A percentile compares a stretch with the other conserved stretches of the same genome.
Evolutionary conservation across 2,797 vertebrate genomes (phyloP).

Genomic region (Cyprinodon diabolis): DNA sequence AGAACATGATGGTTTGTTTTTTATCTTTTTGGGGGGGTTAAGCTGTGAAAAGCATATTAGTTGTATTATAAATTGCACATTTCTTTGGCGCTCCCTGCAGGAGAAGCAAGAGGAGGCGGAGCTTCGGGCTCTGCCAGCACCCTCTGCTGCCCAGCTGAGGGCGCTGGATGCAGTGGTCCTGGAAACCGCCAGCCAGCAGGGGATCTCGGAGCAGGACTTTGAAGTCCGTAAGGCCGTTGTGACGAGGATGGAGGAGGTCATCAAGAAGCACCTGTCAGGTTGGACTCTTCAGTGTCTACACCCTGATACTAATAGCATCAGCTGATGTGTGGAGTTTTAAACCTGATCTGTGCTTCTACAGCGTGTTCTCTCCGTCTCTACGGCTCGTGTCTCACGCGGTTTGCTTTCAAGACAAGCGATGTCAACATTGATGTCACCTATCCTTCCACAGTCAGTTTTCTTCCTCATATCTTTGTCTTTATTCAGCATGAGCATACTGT

Average conservation of each 20-base stretch:
- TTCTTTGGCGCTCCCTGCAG: conserved; percentile 63
- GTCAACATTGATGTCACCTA: conserved; percentile 95
- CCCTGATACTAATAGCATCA: neutral
- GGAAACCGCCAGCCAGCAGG: conserved; percentile 85
- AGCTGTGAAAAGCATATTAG: neutral
- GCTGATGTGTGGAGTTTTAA: neutral
- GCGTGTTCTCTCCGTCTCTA: conserved; percentile 93
- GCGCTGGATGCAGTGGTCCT: conserved; percentile 87
- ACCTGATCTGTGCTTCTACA: conserved; percentile 63
- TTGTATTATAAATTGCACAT: neutral
- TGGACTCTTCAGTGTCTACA: conserved; percentile 15
- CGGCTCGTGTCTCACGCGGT: conserved; percentile 93
- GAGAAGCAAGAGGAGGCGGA: conserved; percentile 98
- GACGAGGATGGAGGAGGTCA: conserved; percentile 88
- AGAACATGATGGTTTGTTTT: conserved; percentile 88
- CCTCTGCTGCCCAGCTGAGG: conserved; percentile 86
- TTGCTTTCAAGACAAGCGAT: conserved; percentile 96
- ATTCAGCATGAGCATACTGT: neutral
- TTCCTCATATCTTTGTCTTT: neutral
- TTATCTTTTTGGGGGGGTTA: fast-evolving
- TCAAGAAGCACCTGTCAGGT: conserved; percentile 90
- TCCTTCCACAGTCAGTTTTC: conserved; percentile 86
- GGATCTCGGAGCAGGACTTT: conserved; percentile 93
- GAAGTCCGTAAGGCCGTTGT: conserved; percentile 86
- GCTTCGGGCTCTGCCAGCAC: conserved; percentile 88